Conservation (phyloP, 2,888 invertebrate genomes). For the Dasysyrphus albostriatus region DNA sequence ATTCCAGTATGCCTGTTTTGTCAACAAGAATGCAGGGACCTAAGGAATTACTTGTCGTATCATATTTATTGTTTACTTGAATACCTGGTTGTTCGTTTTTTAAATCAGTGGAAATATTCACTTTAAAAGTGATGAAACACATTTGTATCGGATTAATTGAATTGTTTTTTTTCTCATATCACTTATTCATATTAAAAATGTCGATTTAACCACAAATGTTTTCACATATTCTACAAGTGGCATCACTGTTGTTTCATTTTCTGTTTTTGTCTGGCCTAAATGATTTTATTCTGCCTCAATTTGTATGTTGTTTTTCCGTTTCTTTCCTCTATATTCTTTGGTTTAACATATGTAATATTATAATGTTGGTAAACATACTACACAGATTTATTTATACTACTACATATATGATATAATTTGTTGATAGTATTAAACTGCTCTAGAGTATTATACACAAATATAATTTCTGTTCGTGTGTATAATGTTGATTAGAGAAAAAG, state of each 20-base stretch:
- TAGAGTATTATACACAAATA: neutral
- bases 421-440: neutral
- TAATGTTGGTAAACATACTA: constrained; percentile 27
- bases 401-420: neutral
- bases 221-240: constrained; percentile 25
- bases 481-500: constrained; percentile 33
- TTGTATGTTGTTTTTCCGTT: constrained; percentile 22
- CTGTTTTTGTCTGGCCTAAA: constrained; percentile 18
- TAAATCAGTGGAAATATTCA: too few relatives aligned
- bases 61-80: too few relatives aligned
- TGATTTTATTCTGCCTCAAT: neutral
- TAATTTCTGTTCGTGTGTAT: neutral
- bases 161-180: too few relatives aligned
- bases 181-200: too few relatives aligned
- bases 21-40: too few relatives aligned
- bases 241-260: constrained; percentile 52
- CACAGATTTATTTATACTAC: constrained; percentile 1
- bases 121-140: too few relatives aligned
- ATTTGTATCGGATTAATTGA: too few relatives aligned
- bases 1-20: too few relatives aligned
- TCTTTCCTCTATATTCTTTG: neutral
- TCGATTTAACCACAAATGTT: too few relatives aligned
- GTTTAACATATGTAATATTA: constrained; percentile 22
- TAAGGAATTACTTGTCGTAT: too few relatives aligned
- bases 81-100: too few relatives aligned